These are phyloP conservation scores for Lithobius niger DNA, from an alignment of 1,140 invertebrate genomes.

Conservation along the genomic window DNA sequence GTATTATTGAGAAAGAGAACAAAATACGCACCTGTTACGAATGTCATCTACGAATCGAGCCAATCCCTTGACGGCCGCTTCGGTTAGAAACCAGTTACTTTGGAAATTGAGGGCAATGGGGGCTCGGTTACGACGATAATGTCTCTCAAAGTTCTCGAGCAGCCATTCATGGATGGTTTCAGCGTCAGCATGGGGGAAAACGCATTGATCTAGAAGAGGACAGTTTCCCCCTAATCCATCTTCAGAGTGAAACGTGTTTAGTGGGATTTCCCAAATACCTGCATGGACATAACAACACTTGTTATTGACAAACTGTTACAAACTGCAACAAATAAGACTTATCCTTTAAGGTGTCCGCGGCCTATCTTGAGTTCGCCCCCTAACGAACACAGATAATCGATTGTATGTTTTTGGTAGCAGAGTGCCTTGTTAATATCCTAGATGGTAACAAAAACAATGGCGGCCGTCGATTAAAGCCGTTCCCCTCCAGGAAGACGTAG, in stretches of 20 bases:
- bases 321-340: no score
- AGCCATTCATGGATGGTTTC: constrained; percentile 81
- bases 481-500: no score
- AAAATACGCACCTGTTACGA: constrained; percentile 52
- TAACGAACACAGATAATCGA: no score
- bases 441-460: no score
- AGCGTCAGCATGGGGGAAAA: constrained; percentile 72
- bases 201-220: constrained; percentile 84
- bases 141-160: constrained; percentile 72
- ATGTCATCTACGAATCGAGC: constrained; percentile 77
- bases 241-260: constrained; percentile 81
- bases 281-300: constrained; percentile 14
- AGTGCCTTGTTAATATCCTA: no score
- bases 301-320: no score
- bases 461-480: no score
- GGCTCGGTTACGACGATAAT: constrained; percentile 73
- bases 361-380: no score
- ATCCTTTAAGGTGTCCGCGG: no score
- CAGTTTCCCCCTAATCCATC: constrained; percentile 81
- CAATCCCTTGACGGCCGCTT: constrained; percentile 64
- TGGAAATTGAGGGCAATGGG: constrained; percentile 91
- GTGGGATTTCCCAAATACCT: constrained; percentile 87
- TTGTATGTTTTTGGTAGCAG: no score
- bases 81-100: constrained; percentile 88
- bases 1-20: no score